phyloP scores from a whole-genome alignment of 2,113 vertebrate genomes.

The Pteronura brasiliensis region DNA sequence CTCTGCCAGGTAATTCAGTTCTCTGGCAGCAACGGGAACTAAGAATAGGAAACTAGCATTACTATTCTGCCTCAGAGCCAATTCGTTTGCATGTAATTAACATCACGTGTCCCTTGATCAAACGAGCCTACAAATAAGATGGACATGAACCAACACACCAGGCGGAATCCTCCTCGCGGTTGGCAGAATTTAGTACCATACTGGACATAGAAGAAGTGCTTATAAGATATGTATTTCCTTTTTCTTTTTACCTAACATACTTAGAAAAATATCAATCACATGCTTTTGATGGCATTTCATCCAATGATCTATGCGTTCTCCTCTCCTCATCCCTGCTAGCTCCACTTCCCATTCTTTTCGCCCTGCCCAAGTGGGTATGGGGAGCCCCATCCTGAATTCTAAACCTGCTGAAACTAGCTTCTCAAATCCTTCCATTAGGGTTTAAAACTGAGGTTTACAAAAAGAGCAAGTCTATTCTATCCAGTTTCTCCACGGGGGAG shows the following conservation, averaged over 20 bases:
- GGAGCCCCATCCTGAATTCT: background rate
- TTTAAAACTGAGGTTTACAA: background rate
- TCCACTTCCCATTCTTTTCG: background rate
- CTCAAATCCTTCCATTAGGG: background rate
- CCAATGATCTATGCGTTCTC: too few species aligned
- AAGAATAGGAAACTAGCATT: background rate
- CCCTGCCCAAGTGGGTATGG: background rate
- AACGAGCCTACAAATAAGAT: background rate
- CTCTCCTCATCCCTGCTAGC: background rate
- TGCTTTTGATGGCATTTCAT: background rate
- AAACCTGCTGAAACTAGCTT: background rate
- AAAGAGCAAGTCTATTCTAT: background rate
- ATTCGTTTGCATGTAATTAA: background rate
- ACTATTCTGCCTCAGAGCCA: background rate
- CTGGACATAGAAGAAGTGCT: background rate
- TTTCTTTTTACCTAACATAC: background rate
- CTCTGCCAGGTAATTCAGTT: constrained; percentile 9
- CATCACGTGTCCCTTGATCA: constrained; percentile 22
- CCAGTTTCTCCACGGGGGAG: background rate
- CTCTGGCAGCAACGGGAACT: background rate
- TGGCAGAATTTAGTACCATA: background rate
- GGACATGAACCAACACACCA: background rate
- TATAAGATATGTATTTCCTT: background rate
- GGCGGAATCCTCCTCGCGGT: background rate
- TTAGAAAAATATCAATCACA: background rate